Base-by-base conservation (phyloP, 2,888 invertebrate genomes). In the Lutraria lutraria region DNA sequence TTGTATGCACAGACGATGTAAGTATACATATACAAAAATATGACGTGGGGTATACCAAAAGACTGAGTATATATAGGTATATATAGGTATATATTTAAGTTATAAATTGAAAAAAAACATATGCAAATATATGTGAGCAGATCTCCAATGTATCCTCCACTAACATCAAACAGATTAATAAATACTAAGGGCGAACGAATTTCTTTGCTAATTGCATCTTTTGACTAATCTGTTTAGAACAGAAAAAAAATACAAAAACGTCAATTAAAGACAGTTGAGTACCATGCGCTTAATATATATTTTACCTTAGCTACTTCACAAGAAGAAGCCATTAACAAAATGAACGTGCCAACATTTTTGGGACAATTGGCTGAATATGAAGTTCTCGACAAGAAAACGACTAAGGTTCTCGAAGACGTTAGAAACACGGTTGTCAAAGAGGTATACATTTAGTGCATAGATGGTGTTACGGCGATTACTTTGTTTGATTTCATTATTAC, bases 401-500 rank as follows among this genome's bases (percentile, higher is more conserved):
- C 90, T 12, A 81, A 87, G 31, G 80, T 89, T 12, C 52, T 92
- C 19, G 89, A 91, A 29, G 88, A 88, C 34, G 88, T 92, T 2
- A 86, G 92, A 68, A 88, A 91, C 19, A 89, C 85, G 12, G 89
- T 91, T 19, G 85, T 92, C 6, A 82, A 92, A 86, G 89, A 90
- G 87, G 92, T 92, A 81, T 25, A 43, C 31, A 68, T 72, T n/a
- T 29, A 6, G 2, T 25, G 13, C 13, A 19, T 13, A 72, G 12
- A 6, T 72, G 25, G 12, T 56, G 19, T 56, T 8, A 19, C 12
- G 56, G 19, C 56, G 19, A 56, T 56, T 13, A n/a, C 19, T 8
- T 56, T 12, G 6, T 19, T 56, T 56, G 56, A 12, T 56, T 19
- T 56, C 1, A 56, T 15, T 43, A 43, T 43, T 43, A 43, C 43